Conservation (phyloP, 2,113 vertebrate genomes). For the Leptodactylus fuscus region DNA sequence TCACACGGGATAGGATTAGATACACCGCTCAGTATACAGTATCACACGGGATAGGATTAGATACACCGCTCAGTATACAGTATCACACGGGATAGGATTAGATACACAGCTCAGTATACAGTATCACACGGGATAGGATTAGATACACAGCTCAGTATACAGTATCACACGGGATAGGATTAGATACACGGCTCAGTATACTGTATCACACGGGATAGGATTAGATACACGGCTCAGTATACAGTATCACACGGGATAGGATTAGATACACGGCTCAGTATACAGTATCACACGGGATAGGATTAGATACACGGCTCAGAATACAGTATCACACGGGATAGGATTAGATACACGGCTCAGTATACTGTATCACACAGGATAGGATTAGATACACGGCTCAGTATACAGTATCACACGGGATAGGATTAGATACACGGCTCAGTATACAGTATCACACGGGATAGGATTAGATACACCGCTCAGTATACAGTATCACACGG, state of each 20-base stretch:
- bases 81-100: not conserved
- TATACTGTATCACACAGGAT: not conserved
- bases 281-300: not conserved
- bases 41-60: not conserved
- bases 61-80: no score
- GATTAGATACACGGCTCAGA: not conserved
- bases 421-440: not conserved
- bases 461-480: not conserved
- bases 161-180: not conserved
- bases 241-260: not conserved
- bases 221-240: not conserved
- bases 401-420: not conserved
- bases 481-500: not conserved
- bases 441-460: no score
- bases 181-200: not conserved
- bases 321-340: no score
- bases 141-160: not conserved
- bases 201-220: no score
- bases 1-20: not conserved
- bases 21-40: not conserved
- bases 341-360: not conserved
- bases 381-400: not conserved
- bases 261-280: not conserved
- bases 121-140: not conserved
- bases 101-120: not conserved